Base-by-base conservation (phyloP, 2,888 invertebrate species). In the Mantis religiosa region DNA sequence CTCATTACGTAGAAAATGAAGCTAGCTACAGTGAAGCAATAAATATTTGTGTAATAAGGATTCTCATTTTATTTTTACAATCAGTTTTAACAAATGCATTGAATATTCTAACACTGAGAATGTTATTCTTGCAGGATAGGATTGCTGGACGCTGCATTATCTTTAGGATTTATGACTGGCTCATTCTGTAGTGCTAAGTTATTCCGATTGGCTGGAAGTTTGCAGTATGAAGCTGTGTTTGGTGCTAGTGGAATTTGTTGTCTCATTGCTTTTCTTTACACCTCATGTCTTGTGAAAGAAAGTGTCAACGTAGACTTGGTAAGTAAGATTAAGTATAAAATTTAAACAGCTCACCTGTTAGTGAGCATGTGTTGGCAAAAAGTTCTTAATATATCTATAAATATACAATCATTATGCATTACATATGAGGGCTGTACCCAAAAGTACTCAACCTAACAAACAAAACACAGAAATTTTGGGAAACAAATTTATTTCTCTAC, bases 131-230 rank as follows among this genome's bases (percentile, higher is more conserved):
- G 82, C 92, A 96, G 96, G 92, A 95, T 96, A 95, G 95, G 95
- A 3, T 91, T 95, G 82, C 92, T 96, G 90, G 96, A 96, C 91
- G 95, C 94, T 0, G 92, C 94, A 0, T 93, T 96, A 30, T 94
- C 95, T 86, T 91, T 94, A 0, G 97, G 97, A 25, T 93, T 95
- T 90, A 93, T 96, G 89, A 89, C 94, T 28, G 97, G 97, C 20
- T 94, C 94, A 20, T 91, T 96, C 30, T 91, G 93, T 0, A 96
- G 96, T 91, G 94, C 96, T 3, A 94, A 95, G 89, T 91, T 96
- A 1, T 94, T 96, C 88, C 93, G 93, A 81, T 91, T 92, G 3
- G 93, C 94, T 3, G 85, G 84, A 84, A 3, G n/a, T 15, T 91
- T 89, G 28, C 95, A 95, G 20, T 95, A 95, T 91, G 92, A 94